Percentiles rank a stretch among this genome's conserved stretches.
phyloP scores from a whole-genome alignment of 2,888 invertebrate genomes.

The Erannis defoliaria region DNA sequence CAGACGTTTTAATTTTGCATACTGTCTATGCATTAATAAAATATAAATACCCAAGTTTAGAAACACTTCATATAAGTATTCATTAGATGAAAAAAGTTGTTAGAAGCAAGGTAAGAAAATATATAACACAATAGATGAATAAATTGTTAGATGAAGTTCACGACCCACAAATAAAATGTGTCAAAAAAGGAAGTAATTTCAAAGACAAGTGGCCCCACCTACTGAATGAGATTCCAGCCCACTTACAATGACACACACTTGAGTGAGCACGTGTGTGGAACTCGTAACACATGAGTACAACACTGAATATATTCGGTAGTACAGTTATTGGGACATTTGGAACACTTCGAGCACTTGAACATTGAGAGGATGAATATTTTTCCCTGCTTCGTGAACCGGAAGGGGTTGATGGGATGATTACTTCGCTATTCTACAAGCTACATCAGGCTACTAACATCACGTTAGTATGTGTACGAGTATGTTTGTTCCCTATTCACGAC shows the following conservation, averaged over 20 bases:
- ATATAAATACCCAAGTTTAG: too few species aligned
- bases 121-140: too few species aligned
- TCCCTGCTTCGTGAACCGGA: background rate
- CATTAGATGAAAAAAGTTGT: too few species aligned
- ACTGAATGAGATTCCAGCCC: conserved; percentile 15
- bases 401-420: background rate
- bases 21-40: too few species aligned
- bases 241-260: conserved; percentile 19
- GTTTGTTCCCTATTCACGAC: too few species aligned
- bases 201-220: conserved; percentile 13
- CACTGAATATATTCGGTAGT: background rate
- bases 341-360: too few species aligned
- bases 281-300: background rate
- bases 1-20: too few species aligned
- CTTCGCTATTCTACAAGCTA: background rate
- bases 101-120: too few species aligned
- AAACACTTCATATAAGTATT: too few species aligned
- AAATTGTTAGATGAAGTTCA: background rate
- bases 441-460: too few species aligned
- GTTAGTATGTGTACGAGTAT: too few species aligned
- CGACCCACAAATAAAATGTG: background rate
- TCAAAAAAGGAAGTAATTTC: conserved; percentile 5
- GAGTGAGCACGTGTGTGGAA: conserved; percentile 12
- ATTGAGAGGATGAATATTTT: background rate
- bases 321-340: background rate